phyloP scores from a whole-genome alignment of 2,113 vertebrate genomes.

The Morphnarchus princeps region DNA sequence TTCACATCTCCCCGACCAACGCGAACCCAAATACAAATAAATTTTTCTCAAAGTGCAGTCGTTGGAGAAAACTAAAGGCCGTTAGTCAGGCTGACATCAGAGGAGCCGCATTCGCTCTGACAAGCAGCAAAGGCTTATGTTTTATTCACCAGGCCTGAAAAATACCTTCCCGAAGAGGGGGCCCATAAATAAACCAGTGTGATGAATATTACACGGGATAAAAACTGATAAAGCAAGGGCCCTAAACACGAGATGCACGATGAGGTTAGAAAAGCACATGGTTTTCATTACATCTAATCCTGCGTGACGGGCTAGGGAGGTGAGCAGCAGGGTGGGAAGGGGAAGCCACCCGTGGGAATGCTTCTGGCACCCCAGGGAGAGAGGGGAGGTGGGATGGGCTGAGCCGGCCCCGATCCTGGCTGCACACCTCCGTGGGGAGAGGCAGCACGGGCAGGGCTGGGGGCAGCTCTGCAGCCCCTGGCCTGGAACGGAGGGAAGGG shows the following conservation, averaged over 20 bases:
- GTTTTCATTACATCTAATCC: background rate
- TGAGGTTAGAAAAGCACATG: background rate
- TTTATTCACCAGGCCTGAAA: conserved; percentile 89
- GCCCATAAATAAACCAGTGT: conserved; percentile 75
- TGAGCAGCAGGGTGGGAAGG: background rate
- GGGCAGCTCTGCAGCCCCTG: background rate
- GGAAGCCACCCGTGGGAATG: fast-evolving
- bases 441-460: background rate
- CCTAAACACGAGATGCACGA: background rate
- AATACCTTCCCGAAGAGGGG: conserved; percentile 76
- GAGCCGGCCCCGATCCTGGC: background rate
- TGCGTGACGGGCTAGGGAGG: background rate
- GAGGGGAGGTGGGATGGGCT: background rate
- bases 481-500: background rate
- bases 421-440: fast-evolving
- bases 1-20: conserved; percentile 12
- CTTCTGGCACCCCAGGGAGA: background rate
- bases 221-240: conserved; percentile 63
- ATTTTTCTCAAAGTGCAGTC: conserved; percentile 66
- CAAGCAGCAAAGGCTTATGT: conserved; percentile 75
- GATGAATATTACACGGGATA: conserved; percentile 74
- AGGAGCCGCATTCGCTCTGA: conserved; percentile 47
- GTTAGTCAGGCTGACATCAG: conserved; percentile 67
- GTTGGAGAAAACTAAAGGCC: conserved; percentile 61
- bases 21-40: conserved; percentile 69